These are phyloP conservation scores for Tetramorium simillimum DNA, from an alignment of 1,140 invertebrate species.

Conservation along the genomic window DNA sequence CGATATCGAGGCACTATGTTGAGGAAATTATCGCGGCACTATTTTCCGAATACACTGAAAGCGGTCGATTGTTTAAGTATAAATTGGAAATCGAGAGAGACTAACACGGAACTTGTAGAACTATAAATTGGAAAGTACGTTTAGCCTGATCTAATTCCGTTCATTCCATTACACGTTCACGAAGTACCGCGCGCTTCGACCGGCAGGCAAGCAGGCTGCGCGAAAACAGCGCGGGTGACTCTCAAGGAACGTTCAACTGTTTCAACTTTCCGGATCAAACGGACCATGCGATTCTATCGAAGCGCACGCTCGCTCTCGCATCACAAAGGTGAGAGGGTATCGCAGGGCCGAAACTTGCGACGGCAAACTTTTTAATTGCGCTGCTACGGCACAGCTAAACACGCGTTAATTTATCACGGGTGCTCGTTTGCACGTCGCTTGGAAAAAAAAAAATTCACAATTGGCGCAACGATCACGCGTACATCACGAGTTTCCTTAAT, in stretches of 20 bases:
- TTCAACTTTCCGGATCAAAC: slow-evolving; percentile 52
- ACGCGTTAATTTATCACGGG: slow-evolving; percentile 31
- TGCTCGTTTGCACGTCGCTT: background rate
- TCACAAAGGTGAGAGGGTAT: slow-evolving; percentile 41
- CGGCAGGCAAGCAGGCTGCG: background rate
- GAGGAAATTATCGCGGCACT: background rate
- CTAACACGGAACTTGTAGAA: slow-evolving; percentile 19
- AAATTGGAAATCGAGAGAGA: slow-evolving; percentile 37
- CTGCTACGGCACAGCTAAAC: slow-evolving; percentile 16
- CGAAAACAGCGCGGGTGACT: slow-evolving; percentile 51
- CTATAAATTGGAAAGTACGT: slow-evolving; percentile 57
- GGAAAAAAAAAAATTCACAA: slow-evolving; percentile 39
- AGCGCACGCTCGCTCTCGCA: slow-evolving; percentile 18
- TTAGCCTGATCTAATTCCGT: slow-evolving; percentile 56
- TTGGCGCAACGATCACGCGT: slow-evolving; percentile 9
- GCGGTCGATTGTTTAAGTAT: slow-evolving; percentile 45
- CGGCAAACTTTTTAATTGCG: slow-evolving; percentile 58
- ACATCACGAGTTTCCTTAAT: background rate
- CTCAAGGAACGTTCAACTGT: slow-evolving; percentile 50
- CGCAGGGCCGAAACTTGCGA: slow-evolving; percentile 42
- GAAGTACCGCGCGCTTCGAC: slow-evolving; percentile 34
- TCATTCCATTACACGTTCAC: slow-evolving; percentile 47
- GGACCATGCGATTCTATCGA: slow-evolving; percentile 53
- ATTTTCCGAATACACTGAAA: slow-evolving; percentile 19
- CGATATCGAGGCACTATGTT: background rate